Base-by-base conservation (phyloP, 1,140 invertebrate species). In the Drosophila gunungcola region DNA sequence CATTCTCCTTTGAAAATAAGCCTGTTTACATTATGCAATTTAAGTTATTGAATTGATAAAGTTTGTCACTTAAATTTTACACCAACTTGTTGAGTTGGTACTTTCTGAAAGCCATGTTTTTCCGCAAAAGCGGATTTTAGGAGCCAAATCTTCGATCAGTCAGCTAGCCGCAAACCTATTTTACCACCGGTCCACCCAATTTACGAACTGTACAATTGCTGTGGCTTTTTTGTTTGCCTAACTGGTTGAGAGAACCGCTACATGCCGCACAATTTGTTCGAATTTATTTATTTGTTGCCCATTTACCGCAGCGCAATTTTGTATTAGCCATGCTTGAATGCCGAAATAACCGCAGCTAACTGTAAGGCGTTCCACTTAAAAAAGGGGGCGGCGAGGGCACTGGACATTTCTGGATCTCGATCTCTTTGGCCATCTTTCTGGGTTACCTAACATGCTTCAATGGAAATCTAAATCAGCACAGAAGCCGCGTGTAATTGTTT, bases 281-380 rank as follows among this genome's bases (percentile, higher is more conserved):
- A 82, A 83, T 84, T 89, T 83, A 81, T 85, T 86, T 86, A 82
- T 82, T 80, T 82, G 83, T 57, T 76, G 72, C 43, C 70, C 48
- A 77, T 79, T 83, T 83, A 83, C 83, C 83, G 72, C 75, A 73
- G 49, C 49, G 49, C 69, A 72, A 78, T 81, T 81, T 78, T 65
- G 64, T 63, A 72, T 77, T 55, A 84, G 72, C 72, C 53, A 52
- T 67, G 60, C 77, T 80, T 45, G 63, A 39, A 46, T 62, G 51
- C 69, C 60, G 27, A 72, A 81, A 65, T 67, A 55, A 61, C 54
- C 62, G 61, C 63, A 49, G 42, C 29, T 77, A 88, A 88, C 83
- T 74, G 83, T 89, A 73, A 52, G 46, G 10, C 70, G 83, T 83
- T 62, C 83, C 72, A 88, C 76, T 83, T 88, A 68, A n/a, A 60